Evolutionary conservation across 2,888 invertebrate species (phyloP), one percentile per base, ranked within the genome.

Genomic region (Hyposoter didymator): DNA sequence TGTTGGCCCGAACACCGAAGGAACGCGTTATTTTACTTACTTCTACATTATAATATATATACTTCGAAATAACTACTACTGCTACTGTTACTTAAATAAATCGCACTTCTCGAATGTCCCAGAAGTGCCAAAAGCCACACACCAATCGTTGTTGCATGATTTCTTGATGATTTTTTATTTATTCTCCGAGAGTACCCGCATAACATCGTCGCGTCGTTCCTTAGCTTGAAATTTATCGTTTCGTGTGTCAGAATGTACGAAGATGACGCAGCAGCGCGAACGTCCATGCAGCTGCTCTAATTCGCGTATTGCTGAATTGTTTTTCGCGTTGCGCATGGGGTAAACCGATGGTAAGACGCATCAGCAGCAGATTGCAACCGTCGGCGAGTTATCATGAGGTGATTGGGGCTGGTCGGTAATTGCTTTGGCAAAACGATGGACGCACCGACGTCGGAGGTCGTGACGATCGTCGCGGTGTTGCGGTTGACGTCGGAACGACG

Each of bases 41-140:
- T 79, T 83, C 79, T 70, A 86, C 32, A 62, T 52, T 66, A 66
- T 59, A 67, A 39, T 35, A 66, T 79, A 32, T 82, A 70, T 74
- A 74, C 70, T 84, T 78, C 78, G 82, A 35, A 73, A 84, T 78
- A 80, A 85, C 78, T 74, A 79, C 76, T 84, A 78, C 76, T 70
- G 87, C 87, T 90, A 91, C 86, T 88, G 90, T 90, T 91, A 91
- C 87, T 89, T 90, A 90, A 93, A 92, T 92, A 91, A 92, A 92
- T 86, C 86, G 89, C 85, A 90, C 88, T 89, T 90, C 89, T 88
- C 85, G 17, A 55, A 80, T 28, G 78, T 81, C 79, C 72, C 85
- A 78, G 87, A 89, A 88, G 87, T 88, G 88, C 87, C 89, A 90
- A 90, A 88, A 90, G 64, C 66, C 78, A n/a, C n/a, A n/a, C n/a